Evolutionary conservation across 2,888 invertebrate genomes (phyloP).

Genomic region (Rotaria magnacalcarata): DNA sequence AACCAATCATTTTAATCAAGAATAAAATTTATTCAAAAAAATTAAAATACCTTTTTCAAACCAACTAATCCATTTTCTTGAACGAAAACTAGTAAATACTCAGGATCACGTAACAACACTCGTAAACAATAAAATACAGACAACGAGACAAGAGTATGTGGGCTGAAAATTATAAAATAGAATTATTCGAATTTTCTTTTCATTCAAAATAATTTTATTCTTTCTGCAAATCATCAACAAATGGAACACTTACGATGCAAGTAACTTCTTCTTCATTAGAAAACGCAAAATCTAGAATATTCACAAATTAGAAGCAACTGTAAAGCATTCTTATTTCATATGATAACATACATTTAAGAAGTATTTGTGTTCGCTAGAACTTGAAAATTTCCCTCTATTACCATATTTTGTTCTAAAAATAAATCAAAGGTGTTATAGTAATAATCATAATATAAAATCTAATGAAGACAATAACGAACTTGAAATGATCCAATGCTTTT

Average conservation of each 20-base stretch:
- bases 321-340: too few relatives aligned
- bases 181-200: too few relatives aligned
- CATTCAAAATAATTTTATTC: too few relatives aligned
- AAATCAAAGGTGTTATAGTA: not conserved
- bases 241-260: not conserved
- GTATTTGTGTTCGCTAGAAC: not conserved
- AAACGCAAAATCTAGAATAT: not conserved
- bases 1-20: not conserved
- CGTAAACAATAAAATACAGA: not conserved
- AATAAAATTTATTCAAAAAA: too few relatives aligned
- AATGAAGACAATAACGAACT: not conserved
- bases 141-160: not conserved
- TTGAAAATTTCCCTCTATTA: not conserved
- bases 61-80: not conserved
- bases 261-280: constrained; percentile 11
- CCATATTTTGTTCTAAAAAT: not conserved
- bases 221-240: too few relatives aligned
- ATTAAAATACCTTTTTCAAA: not conserved
- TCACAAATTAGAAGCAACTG: too few relatives aligned
- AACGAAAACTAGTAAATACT: not conserved
- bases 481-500: not conserved
- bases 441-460: not conserved
- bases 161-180: not conserved
- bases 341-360: not conserved
- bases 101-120: not conserved